phyloP scores from a whole-genome alignment of 2,113 vertebrate species.

The Pteropus alecto region DNA sequence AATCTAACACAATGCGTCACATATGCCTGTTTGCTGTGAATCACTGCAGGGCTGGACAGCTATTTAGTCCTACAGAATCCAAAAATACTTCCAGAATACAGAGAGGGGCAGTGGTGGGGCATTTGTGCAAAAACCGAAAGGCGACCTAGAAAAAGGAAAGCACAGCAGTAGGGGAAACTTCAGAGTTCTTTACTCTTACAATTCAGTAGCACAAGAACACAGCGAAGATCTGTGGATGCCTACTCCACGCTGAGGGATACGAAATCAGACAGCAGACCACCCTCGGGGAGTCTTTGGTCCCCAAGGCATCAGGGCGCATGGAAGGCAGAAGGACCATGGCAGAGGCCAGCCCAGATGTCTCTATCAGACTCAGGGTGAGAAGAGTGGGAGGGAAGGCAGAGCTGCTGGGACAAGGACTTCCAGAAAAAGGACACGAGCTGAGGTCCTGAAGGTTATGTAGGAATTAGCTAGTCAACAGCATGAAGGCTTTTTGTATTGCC shows the following conservation, averaged over 20 bases:
- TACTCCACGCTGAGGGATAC: not conserved
- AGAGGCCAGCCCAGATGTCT: not conserved
- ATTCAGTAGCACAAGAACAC: not conserved
- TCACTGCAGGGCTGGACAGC: not conserved
- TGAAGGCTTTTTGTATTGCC: not conserved
- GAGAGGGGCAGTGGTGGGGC: not conserved
- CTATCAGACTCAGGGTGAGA: not conserved
- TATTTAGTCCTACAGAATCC: not conserved
- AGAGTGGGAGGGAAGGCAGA: not conserved
- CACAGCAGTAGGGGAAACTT: not conserved
- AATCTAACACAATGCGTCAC: not conserved
- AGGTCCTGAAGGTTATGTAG: not conserved
- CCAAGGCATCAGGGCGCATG: not conserved
- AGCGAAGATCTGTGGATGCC: not conserved
- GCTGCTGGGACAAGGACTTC: not conserved
- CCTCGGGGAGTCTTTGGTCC: not conserved
- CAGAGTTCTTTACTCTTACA: not conserved
- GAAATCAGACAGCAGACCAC: not conserved
- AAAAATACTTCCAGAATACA: not conserved
- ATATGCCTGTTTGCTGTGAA: not conserved
- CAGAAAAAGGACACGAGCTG: not conserved
- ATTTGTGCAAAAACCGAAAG: not conserved
- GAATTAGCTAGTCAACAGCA: not conserved
- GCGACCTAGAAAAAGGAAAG: not conserved
- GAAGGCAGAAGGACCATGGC: not conserved